A percentile compares a stretch with the other conserved stretches of the same genome.
Evolutionary conservation across 2,113 vertebrate species (phyloP).

Genomic region (Thryonomys swinderianus): DNA sequence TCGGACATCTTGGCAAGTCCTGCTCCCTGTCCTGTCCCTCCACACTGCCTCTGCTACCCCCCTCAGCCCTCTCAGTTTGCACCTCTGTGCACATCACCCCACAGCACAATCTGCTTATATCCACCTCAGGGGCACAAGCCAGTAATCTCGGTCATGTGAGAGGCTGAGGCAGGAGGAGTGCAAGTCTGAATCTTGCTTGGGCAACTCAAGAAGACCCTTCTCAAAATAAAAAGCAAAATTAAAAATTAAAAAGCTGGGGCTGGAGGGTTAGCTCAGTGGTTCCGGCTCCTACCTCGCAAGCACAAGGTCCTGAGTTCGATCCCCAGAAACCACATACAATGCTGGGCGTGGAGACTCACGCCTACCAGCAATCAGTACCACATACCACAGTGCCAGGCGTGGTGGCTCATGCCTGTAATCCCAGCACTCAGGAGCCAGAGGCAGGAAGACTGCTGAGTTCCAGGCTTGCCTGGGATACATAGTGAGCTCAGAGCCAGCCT

Average conservation of each 20-base stretch:
- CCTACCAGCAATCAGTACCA: too few species aligned
- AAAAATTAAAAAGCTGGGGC: not conserved
- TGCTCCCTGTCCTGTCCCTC: not conserved
- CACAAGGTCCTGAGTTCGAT: too few species aligned
- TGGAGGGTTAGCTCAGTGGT: too few species aligned
- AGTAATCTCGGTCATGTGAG: not conserved
- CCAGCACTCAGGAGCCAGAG: too few species aligned
- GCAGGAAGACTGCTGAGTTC: too few species aligned
- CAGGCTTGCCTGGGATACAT: too few species aligned
- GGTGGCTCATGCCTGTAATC: too few species aligned
- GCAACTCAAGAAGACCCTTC: not conserved
- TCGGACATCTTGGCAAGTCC: not conserved
- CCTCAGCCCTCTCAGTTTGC: not conserved
- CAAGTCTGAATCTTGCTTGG: not conserved
- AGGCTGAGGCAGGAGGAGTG: not conserved
- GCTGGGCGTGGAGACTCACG: too few species aligned
- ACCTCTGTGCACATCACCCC: rapidly evolving
- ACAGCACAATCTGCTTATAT: not conserved
- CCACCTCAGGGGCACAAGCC: not conserved
- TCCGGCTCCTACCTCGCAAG: too few species aligned
- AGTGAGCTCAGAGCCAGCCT: too few species aligned
- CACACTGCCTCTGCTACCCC: not conserved
- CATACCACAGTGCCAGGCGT: too few species aligned
- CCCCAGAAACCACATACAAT: too few species aligned
- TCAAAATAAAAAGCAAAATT: not conserved